Base-by-base conservation (phyloP, 2,113 vertebrate species). In the Haemorhous mexicanus region DNA sequence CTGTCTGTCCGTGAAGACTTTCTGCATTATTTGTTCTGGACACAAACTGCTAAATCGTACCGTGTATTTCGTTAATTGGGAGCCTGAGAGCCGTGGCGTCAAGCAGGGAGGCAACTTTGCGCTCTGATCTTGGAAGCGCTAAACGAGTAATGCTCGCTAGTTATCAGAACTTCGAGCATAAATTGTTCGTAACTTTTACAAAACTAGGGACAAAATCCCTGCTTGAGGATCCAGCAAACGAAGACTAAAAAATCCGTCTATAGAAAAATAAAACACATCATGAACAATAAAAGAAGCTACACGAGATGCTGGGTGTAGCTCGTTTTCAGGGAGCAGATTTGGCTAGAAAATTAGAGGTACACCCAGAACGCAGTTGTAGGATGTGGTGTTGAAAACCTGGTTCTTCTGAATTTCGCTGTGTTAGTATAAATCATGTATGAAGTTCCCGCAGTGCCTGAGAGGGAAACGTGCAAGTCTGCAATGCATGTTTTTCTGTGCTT, bases 361-460 rank as follows among this genome's bases (percentile, higher is more conserved):
- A 49, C 2, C 19, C 52, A 41, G 23, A 22, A 33, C 0, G 1
- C 11, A 35, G 6, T 1, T 41, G 47, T 27, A 72, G 33, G 49
- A 64, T 1, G 1, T 10, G 39, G 17, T 20, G 18, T 37, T 2
- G 6, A 56, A 78, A 92, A 41, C 18, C 8, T 9, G 10, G 16
- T 55, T 10, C 2, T 27, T 56, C 41, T 22, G 41, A 78, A 75
- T n/a, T 61, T 53, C 3, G 0, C 24, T 24, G 15, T 2, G 1
- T 43, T 75, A 8, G 4, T 33, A 4, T 19, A 17, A 77, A 66
- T 62, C 21, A 10, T 37, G 18, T n/a, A 24, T 33, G 46, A 61
- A 70, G 6, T 35, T 78, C 20, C 20, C 23, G 1, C n/a, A 7
- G 52, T 19, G 33, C 43, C 61, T n/a, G 56, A 67, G 46, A 72